Percentiles rank a stretch among this genome's conserved stretches.
phyloP scores from a whole-genome alignment of 1,140 invertebrate species.

The Lerema accius region DNA sequence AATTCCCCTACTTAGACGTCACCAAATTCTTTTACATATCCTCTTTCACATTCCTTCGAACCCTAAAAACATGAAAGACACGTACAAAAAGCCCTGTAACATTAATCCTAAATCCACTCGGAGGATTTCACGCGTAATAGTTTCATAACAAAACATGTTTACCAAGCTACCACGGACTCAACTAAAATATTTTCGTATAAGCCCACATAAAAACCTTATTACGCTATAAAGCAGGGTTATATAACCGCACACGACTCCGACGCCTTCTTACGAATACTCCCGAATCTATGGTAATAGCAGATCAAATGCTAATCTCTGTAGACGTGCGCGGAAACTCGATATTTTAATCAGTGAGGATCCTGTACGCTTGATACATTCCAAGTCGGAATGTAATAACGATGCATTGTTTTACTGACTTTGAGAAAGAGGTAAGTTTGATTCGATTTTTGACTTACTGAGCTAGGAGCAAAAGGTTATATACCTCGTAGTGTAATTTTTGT shows the following conservation, averaged over 20 bases:
- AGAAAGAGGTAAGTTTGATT: too few species aligned
- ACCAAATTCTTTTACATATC: too few species aligned
- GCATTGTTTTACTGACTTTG: too few species aligned
- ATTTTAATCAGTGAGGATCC: slow-evolving; percentile 46
- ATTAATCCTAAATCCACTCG: not conserved
- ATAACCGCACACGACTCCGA: not conserved
- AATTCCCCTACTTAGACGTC: too few species aligned
- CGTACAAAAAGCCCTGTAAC: too few species aligned
- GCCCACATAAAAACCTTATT: slow-evolving; percentile 15
- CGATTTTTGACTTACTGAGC: too few species aligned
- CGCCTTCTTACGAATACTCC: slow-evolving; percentile 1
- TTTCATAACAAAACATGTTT: not conserved
- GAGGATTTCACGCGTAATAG: not conserved
- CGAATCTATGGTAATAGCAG: slow-evolving; percentile 46
- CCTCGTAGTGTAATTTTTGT: too few species aligned
- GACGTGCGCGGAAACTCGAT: slow-evolving; percentile 46
- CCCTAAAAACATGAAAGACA: too few species aligned
- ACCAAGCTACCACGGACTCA: not conserved
- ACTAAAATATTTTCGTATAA: not conserved
- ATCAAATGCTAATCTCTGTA: slow-evolving; percentile 51
- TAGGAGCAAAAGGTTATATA: too few species aligned
- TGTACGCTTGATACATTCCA: slow-evolving; percentile 3
- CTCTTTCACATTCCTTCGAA: too few species aligned
- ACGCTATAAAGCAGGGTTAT: slow-evolving; percentile 12
- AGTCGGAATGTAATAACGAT: not conserved